Conservation (phyloP, 2,888 invertebrate genomes). For the Tineola bisselliella region DNA sequence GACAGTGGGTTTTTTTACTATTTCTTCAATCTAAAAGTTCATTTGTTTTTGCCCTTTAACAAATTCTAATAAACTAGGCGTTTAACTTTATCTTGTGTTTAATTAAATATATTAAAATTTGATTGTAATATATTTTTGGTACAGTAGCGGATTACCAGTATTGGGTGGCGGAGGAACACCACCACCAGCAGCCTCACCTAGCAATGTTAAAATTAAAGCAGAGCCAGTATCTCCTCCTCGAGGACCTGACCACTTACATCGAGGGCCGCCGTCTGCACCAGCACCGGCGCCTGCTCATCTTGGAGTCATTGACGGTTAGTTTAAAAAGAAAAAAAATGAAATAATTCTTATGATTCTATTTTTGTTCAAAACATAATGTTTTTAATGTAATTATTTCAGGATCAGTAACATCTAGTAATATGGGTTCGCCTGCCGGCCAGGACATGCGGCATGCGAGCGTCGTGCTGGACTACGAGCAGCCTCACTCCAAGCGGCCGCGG, state of each 20-base stretch:
- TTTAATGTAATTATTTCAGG: conserved; percentile 53
- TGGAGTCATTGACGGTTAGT: conserved; percentile 54
- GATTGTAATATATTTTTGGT: neutral
- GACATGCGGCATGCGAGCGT: conserved; percentile 57
- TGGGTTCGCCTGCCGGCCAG: conserved; percentile 76
- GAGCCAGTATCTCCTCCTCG: conserved; percentile 95
- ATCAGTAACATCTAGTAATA: conserved; percentile 85
- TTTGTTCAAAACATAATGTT: too few relatives aligned
- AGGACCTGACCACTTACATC: conserved; percentile 74
- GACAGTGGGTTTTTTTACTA: too few relatives aligned
- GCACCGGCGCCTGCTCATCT: conserved; percentile 58
- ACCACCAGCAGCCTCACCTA: conserved; percentile 81
- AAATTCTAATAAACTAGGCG: too few relatives aligned
- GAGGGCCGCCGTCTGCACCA: conserved; percentile 51
- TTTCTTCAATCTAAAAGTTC: too few relatives aligned
- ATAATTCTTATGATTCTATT: conserved; percentile 13
- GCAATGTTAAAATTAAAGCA: conserved; percentile 90
- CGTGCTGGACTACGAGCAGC: conserved; percentile 64
- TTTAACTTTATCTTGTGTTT: too few relatives aligned
- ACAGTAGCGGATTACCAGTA: conserved; percentile 76
- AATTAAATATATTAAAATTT: too few relatives aligned
- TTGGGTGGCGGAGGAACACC: conserved; percentile 74
- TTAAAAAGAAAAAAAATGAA: neutral
- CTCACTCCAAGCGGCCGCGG: conserved; percentile 83
- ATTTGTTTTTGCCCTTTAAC: too few relatives aligned